Percentiles rank a stretch among this genome's conserved stretches.
Evolutionary conservation across 2,888 invertebrate species (phyloP).

Genomic region (Harpagoxenus sublaevis): DNA sequence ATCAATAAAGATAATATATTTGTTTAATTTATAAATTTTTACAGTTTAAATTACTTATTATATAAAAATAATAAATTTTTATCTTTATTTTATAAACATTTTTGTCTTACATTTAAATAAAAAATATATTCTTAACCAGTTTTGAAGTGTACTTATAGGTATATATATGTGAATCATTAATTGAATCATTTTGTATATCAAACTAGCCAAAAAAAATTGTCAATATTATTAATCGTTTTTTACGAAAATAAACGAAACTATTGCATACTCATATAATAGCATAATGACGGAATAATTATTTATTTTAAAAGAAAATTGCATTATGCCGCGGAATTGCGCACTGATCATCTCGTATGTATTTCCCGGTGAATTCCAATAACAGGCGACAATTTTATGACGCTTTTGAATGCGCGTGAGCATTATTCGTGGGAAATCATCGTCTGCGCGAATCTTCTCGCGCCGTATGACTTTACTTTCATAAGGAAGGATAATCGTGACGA

Average conservation of each 20-base stretch:
- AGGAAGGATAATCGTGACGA: constrained; percentile 7
- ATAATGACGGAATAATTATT: neutral
- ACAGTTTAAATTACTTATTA: neutral
- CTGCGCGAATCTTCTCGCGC: neutral
- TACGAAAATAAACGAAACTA: neutral
- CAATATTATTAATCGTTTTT: neutral
- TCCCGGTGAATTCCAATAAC: neutral
- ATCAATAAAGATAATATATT: neutral
- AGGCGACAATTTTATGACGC: constrained; percentile 7
- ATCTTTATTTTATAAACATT: neutral
- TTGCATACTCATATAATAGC: neutral
- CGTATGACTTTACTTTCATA: constrained; percentile 15
- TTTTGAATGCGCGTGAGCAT: neutral
- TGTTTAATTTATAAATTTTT: neutral
- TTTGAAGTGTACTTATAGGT: neutral
- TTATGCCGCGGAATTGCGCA: neutral
- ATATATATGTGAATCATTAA: neutral
- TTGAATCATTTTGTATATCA: neutral
- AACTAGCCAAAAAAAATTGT: neutral
- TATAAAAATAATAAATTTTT: neutral
- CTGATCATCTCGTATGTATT: constrained; percentile 2
- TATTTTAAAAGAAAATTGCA: constrained; percentile 23
- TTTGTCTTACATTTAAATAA: neutral
- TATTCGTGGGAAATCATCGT: constrained; percentile 11
- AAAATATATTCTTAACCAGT: neutral